Evolutionary conservation across 2,888 invertebrate genomes (phyloP).

Genomic region (Spatulosminthurus flaviceps): DNA sequence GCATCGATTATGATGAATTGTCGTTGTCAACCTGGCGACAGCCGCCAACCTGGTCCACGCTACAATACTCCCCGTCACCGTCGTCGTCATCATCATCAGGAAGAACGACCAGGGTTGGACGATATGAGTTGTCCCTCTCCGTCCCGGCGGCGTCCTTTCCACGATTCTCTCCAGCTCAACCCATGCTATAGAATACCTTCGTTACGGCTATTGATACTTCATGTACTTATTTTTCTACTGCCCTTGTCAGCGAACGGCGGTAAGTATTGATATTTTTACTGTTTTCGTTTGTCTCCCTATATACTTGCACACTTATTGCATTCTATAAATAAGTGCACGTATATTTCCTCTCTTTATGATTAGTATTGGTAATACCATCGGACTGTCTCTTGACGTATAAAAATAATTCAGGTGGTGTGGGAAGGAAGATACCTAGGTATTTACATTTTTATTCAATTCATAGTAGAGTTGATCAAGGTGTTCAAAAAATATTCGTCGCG

Average conservation of each 20-base stretch:
- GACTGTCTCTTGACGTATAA: too few relatives aligned
- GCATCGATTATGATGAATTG: constrained; percentile 42
- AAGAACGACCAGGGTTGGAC: not conserved
- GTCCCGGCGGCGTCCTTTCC: not conserved
- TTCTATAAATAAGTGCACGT: too few relatives aligned
- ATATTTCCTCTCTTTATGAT: too few relatives aligned
- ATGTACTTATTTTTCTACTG: not conserved
- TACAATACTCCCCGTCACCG: not conserved
- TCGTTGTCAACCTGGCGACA: constrained; percentile 29
- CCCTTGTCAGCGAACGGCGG: constrained; percentile 14
- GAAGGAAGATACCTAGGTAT: too few relatives aligned
- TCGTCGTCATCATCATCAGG: constrained; percentile 5
- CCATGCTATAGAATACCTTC: constrained; percentile 21
- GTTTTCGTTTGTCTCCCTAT: too few relatives aligned
- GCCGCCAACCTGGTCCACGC: not conserved
- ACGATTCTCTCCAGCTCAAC: not conserved
- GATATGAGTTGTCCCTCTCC: not conserved
- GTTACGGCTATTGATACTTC: constrained; percentile 13
- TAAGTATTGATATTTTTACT: not conserved
- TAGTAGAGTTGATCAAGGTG: too few relatives aligned
- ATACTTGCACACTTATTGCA: too few relatives aligned
- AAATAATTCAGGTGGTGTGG: too few relatives aligned
- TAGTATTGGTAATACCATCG: too few relatives aligned
- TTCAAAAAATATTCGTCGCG: too few relatives aligned
- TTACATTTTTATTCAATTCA: too few relatives aligned